Evolutionary conservation across 2,113 vertebrate genomes (phyloP).

Genomic region (Aptenodytes patagonicus): DNA sequence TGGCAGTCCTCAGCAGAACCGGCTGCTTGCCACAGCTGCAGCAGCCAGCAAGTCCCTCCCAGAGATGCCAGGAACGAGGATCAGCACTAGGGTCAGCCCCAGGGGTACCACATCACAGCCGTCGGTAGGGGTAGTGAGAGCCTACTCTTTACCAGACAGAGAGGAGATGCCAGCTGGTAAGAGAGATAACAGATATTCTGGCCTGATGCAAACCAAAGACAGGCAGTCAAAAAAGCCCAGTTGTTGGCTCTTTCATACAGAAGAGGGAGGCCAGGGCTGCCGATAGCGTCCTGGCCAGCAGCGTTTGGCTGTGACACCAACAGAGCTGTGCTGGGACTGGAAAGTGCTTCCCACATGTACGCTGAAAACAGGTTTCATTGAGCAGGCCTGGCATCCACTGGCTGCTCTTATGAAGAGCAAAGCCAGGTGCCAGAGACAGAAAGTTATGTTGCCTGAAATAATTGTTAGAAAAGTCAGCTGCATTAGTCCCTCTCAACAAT

Average conservation of each 20-base stretch:
- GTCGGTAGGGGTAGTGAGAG: not conserved
- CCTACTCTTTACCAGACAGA: not conserved
- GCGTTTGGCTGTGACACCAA: not conserved
- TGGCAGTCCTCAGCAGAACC: not conserved
- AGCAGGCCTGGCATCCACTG: not conserved
- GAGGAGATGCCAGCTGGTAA: not conserved
- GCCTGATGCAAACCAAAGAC: not conserved
- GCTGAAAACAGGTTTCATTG: accelerated
- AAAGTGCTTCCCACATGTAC: not conserved
- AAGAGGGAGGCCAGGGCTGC: not conserved
- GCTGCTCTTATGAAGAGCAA: not conserved
- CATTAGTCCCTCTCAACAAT: not conserved
- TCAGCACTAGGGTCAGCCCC: not conserved
- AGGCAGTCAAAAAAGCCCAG: not conserved
- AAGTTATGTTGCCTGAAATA: not conserved
- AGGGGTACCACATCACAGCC: not conserved
- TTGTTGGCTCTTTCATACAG: not conserved
- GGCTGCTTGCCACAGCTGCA: not conserved
- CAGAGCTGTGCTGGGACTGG: not conserved
- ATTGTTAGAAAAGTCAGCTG: not conserved
- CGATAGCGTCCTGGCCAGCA: accelerated
- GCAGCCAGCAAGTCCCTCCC: not conserved
- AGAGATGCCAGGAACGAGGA: not conserved
- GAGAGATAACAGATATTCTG: not conserved
- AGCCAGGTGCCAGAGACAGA: not conserved